Percentiles rank a stretch among this genome's conserved stretches.
phyloP scores from a whole-genome alignment of 2,888 invertebrate genomes.

The Rapana venosa region DNA sequence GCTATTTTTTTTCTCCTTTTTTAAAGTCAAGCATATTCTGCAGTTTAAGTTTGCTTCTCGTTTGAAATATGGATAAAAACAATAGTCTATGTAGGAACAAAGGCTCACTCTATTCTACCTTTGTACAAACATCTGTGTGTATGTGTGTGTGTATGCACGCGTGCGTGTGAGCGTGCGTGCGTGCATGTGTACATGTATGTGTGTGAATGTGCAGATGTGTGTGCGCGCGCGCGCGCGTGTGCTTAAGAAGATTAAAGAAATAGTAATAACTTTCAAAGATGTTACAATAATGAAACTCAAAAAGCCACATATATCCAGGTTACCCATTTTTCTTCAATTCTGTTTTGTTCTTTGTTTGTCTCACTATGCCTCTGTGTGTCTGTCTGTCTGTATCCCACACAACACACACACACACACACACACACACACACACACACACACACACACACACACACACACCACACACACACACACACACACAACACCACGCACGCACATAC shows the following conservation, averaged over 20 bases:
- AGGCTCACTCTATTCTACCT: too few relatives aligned
- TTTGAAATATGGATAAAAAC: too few relatives aligned
- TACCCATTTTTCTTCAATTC: too few relatives aligned
- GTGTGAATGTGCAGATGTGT: not conserved
- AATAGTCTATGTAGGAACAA: too few relatives aligned
- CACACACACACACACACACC: constrained; percentile 21
- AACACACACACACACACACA: not conserved
- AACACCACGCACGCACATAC: not conserved
- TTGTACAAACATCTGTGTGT: not conserved
- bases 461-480: not conserved
- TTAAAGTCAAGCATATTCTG: too few relatives aligned
- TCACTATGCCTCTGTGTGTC: not conserved
- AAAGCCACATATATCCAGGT: too few relatives aligned
- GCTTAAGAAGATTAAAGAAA: not conserved
- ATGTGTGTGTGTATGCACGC: not conserved
- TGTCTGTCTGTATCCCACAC: not conserved
- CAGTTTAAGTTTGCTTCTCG: too few relatives aligned
- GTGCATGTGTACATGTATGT: not conserved
- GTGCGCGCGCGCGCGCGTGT: not conserved
- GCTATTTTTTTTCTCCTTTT: too few relatives aligned
- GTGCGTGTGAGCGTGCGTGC: not conserved
- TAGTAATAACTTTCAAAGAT: too few relatives aligned
- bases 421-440: not conserved
- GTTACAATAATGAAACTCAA: too few relatives aligned
- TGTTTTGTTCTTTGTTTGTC: not conserved